Evolutionary conservation across 2,888 invertebrate species (phyloP).

Genomic region (Caenorhabditis sinica): DNA sequence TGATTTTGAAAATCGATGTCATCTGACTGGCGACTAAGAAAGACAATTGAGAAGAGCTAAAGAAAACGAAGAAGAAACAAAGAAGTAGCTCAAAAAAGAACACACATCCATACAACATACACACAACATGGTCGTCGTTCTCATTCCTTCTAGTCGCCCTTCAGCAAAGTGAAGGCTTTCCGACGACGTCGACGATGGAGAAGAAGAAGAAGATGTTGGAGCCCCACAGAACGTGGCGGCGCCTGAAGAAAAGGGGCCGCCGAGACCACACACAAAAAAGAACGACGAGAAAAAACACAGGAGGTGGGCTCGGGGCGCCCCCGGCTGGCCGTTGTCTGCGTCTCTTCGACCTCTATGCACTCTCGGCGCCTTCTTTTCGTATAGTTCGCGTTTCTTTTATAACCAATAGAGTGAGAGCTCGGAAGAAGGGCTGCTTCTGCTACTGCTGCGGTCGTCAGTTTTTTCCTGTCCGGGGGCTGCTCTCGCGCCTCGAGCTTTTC

Average conservation of each 20-base stretch:
- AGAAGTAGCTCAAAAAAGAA: constrained; percentile 20
- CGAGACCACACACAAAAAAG: constrained; percentile 62
- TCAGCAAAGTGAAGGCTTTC: constrained; percentile 25
- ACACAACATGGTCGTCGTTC: constrained; percentile 45
- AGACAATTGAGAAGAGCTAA: background rate
- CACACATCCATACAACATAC: constrained; percentile 39
- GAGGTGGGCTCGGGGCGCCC: constrained; percentile 64
- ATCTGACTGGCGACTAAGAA: background rate
- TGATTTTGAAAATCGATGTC: background rate
- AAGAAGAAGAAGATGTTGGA: constrained; percentile 49
- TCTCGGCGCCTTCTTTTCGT: constrained; percentile 58
- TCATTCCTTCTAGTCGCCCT: constrained; percentile 31
- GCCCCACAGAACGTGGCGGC: constrained; percentile 30
- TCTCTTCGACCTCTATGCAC: constrained; percentile 30
- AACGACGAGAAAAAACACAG: constrained; percentile 58
- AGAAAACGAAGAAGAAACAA: constrained; percentile 24
- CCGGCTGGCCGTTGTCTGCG: constrained; percentile 48
- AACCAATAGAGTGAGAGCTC: constrained; percentile 53
- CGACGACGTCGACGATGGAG: constrained; percentile 28
- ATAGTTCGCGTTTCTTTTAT: constrained; percentile 66
- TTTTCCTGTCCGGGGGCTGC: constrained; percentile 21
- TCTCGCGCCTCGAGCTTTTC: constrained; percentile 40
- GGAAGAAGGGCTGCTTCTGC: constrained; percentile 25
- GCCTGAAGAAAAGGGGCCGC: constrained; percentile 32
- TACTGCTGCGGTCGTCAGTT: constrained; percentile 47